Percentiles rank a stretch among this genome's conserved stretches.
Evolutionary conservation across 2,797 vertebrate genomes (phyloP).

Genomic region (Coracias cyanogaster): DNA sequence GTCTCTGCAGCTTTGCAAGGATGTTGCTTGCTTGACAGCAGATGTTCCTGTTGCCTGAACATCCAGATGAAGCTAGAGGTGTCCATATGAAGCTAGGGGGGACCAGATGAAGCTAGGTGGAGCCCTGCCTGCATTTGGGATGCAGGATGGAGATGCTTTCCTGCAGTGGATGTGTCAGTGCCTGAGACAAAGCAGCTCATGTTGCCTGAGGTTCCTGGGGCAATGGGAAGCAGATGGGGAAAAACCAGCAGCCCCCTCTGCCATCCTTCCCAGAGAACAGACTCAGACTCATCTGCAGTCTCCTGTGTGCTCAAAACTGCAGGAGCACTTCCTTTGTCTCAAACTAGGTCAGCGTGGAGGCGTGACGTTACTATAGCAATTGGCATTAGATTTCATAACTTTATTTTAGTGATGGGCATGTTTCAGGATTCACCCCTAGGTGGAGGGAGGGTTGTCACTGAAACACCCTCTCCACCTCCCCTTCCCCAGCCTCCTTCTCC

Average conservation of each 20-base stretch:
- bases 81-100: neutral
- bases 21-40: neutral
- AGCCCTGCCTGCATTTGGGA: neutral
- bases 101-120: neutral
- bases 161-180: neutral
- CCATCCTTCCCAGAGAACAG: neutral
- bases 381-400: conserved; percentile 40
- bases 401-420: neutral
- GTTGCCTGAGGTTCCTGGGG: neutral
- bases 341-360: conserved; percentile 61
- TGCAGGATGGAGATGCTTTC: neutral
- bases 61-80: neutral
- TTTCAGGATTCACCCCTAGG: neutral
- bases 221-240: neutral
- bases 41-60: neutral
- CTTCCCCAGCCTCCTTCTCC: neutral
- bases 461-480: neutral
- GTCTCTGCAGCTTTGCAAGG: neutral
- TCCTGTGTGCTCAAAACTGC: neutral
- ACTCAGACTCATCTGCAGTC: neutral
- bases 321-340: conserved; percentile 42
- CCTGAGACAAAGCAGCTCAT: neutral
- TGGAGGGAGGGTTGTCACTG: neutral
- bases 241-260: neutral
- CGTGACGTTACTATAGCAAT: conserved; percentile 64